Base-by-base conservation (phyloP, 2,113 vertebrate genomes). In the Desmodus rotundus region DNA sequence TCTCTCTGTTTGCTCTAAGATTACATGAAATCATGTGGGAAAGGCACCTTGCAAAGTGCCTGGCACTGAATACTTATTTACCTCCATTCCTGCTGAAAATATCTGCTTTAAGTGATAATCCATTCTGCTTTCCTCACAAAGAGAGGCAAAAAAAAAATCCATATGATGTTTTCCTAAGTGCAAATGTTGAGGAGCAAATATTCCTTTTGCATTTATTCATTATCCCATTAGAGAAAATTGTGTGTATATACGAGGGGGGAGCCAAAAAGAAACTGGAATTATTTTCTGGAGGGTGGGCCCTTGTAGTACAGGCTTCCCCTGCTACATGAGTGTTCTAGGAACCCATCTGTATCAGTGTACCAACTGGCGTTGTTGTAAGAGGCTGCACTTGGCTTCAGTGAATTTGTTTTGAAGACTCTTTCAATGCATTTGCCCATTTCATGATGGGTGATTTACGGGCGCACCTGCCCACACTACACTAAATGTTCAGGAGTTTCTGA, bases 191-290 rank as follows among this genome's bases (percentile, higher is more conserved):
- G 14, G 38, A 80, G 93, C 12, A 90, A 92, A 72, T 52, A 82
- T 38, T 83, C 45, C 47, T 89, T 93, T 88, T 33, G 26, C 22
- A 93, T 70, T 89, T 94, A 87, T 15, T 96, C 43, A 87, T 43
- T 50, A 78, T 19, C 31, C 90, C 82, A 63, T 91, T 90, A 85
- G 19, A 92, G 13, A 70, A 74, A 91, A 92, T 73, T 28, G 24
- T 73, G 58, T 61, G 58, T 61, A 26, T 58, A 58, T 58, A 61
- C 12, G 24, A 61, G 26, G 58, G 20, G 58, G 58, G 58, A 61
- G 58, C 58, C 24, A 61, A 61, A 61, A 61, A 28, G 24, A 61
- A 26, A 63, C 61, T 2, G 1, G 28, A 63, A 31, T 31, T 63
- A 31, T 63, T 28, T 63, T 31, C 28, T 63, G 61, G 13, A 63